Conservation (phyloP, 2,113 vertebrate genomes). For the Atherinomorus stipes region DNA sequence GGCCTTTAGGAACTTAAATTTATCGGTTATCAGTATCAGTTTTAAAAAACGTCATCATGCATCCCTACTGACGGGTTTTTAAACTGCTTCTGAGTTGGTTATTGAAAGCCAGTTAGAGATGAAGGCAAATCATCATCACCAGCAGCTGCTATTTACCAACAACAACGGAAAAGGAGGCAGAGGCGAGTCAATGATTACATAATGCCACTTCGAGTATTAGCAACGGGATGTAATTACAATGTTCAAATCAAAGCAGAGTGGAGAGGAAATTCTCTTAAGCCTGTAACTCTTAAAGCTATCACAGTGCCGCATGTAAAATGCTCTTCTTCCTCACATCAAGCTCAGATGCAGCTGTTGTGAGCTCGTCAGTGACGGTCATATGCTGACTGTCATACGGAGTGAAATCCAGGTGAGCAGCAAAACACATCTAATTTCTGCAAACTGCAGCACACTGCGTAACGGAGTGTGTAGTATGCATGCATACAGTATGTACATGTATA, state of each 20-base stretch:
- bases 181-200: constrained; percentile 8
- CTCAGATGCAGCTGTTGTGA: not conserved
- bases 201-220: constrained; percentile 10
- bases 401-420: constrained; percentile 45
- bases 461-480: not conserved
- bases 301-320: constrained; percentile 27
- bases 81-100: constrained; percentile 52
- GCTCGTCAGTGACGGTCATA: constrained; percentile 33
- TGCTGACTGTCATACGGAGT: constrained; percentile 45
- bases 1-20: too few relatives aligned
- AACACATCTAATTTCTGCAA: constrained; percentile 32
- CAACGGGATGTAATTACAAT: constrained; percentile 1
- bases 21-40: too few relatives aligned
- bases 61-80: too few relatives aligned
- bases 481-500: not conserved
- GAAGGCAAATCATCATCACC: constrained; percentile 45
- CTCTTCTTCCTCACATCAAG: constrained; percentile 20
- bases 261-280: not conserved
- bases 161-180: constrained; percentile 6
- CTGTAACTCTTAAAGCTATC: constrained; percentile 39
- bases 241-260: constrained; percentile 10
- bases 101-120: constrained; percentile 51
- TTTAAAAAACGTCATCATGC: too few relatives aligned
- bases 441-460: constrained; percentile 13
- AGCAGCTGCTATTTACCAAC: constrained; percentile 43